Evolutionary conservation across 1,140 invertebrate species (phyloP).

Genomic region (Penaeus japonicus): DNA sequence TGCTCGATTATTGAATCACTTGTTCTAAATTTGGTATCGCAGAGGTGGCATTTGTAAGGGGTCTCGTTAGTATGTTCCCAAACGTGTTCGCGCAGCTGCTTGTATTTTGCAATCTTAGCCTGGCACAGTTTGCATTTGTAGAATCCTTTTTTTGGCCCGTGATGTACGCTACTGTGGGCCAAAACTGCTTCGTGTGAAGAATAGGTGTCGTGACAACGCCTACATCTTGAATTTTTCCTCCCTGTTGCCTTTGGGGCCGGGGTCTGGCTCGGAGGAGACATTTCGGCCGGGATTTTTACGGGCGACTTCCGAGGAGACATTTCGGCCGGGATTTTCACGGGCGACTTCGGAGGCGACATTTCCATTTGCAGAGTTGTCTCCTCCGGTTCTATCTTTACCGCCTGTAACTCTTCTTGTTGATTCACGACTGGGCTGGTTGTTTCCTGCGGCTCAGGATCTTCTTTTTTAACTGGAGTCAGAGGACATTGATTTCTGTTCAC

Average conservation of each 20-base stretch:
- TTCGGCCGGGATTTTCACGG: no score
- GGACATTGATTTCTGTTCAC: no score
- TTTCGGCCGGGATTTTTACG: no score
- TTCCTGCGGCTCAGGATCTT: no score
- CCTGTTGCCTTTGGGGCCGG: neutral
- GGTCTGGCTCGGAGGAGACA: no score
- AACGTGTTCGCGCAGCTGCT: slow-evolving; percentile 38
- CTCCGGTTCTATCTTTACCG: no score
- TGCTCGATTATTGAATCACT: slow-evolving; percentile 36
- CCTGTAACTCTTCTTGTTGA: no score
- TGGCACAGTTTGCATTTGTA: slow-evolving; percentile 46
- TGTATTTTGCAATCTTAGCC: slow-evolving; percentile 16
- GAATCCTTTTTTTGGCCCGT: slow-evolving; percentile 48
- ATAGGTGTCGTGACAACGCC: slow-evolving; percentile 35
- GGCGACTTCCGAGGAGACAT: no score
- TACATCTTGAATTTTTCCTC: slow-evolving; percentile 25
- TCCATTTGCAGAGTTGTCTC: no score
- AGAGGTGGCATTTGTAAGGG: slow-evolving; percentile 38
- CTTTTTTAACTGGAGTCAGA: no score
- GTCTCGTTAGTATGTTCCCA: slow-evolving; percentile 44
- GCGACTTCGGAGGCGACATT: no score
- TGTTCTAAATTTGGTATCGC: slow-evolving; percentile 7
- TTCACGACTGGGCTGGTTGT: no score
- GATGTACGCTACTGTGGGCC: slow-evolving; percentile 45
- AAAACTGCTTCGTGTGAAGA: slow-evolving; percentile 26